phyloP scores from a whole-genome alignment of 1,140 invertebrate genomes.

The Achatina immaculata region DNA sequence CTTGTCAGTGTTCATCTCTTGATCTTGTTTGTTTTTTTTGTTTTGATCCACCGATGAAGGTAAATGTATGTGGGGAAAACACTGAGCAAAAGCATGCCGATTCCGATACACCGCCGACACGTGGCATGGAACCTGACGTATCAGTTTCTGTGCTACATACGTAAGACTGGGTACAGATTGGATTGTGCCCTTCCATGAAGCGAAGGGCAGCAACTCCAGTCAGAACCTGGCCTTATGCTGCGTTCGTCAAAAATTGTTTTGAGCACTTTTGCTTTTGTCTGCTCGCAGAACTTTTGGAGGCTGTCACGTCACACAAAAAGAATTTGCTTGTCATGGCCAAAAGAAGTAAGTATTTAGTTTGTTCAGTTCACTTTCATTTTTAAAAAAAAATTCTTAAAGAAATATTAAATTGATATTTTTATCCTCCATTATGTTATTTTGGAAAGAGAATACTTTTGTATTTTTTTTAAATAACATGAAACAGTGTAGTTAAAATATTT shows the following conservation, averaged over 20 bases:
- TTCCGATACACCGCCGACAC: background rate
- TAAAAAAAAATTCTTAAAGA: background rate
- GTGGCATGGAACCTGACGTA: background rate
- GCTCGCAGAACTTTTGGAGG: conserved; percentile 18
- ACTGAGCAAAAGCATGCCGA: background rate
- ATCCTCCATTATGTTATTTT: background rate
- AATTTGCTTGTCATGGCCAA: conserved; percentile 8
- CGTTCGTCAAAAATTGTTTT: conserved; percentile 4
- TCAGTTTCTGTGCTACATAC: background rate
- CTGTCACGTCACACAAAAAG: conserved; percentile 33
- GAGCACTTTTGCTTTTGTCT: background rate
- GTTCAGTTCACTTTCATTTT: conserved; percentile 26
- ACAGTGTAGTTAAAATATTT: no score
- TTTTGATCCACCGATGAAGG: background rate
- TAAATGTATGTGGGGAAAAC: background rate
- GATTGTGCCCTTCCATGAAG: background rate
- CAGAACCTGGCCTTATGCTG: conserved; percentile 14
- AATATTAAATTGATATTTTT: background rate
- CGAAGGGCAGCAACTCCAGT: conserved; percentile 6
- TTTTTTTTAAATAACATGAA: conserved; percentile 3
- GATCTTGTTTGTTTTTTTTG: no score
- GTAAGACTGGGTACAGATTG: conserved; percentile 6
- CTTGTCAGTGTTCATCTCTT: no score
- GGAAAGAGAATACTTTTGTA: background rate
- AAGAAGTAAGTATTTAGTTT: conserved; percentile 34